phyloP scores from a whole-genome alignment of 2,888 invertebrate species.

The Sminthurinus aureus region DNA sequence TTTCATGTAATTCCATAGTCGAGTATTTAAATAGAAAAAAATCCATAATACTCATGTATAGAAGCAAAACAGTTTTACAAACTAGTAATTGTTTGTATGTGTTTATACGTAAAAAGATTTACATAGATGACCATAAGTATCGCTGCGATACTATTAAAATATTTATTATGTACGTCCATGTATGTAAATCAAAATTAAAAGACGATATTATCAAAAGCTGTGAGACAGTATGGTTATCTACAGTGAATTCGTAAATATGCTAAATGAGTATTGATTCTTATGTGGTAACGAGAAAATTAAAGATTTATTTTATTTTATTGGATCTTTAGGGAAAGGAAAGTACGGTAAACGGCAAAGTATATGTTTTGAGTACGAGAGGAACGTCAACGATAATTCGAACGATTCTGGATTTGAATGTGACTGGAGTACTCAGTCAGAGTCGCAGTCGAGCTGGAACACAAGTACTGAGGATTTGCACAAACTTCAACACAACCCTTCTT shows the following conservation, averaged over 20 bases:
- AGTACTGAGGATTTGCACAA: constrained; percentile 20
- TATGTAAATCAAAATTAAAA: not conserved
- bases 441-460: constrained; percentile 53
- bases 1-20: too few species aligned
- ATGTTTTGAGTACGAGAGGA: constrained; percentile 43
- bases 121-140: too few species aligned
- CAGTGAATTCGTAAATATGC: too few species aligned
- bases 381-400: constrained; percentile 82
- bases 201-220: not conserved
- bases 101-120: too few species aligned
- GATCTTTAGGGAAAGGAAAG: constrained; percentile 56
- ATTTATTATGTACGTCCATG: not conserved
- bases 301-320: not conserved
- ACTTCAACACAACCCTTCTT: not conserved
- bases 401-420: constrained; percentile 89
- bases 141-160: too few species aligned
- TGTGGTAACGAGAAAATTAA: not conserved
- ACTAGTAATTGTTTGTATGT: too few species aligned
- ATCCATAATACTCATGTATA: too few species aligned
- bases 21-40: too few species aligned
- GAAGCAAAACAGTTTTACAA: too few species aligned
- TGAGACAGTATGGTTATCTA: too few species aligned
- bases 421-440: constrained; percentile 66
- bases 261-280: not conserved
- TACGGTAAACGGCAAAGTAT: constrained; percentile 56